Base-by-base conservation (phyloP, 2,113 vertebrate genomes). In the Nanger granti region DNA sequence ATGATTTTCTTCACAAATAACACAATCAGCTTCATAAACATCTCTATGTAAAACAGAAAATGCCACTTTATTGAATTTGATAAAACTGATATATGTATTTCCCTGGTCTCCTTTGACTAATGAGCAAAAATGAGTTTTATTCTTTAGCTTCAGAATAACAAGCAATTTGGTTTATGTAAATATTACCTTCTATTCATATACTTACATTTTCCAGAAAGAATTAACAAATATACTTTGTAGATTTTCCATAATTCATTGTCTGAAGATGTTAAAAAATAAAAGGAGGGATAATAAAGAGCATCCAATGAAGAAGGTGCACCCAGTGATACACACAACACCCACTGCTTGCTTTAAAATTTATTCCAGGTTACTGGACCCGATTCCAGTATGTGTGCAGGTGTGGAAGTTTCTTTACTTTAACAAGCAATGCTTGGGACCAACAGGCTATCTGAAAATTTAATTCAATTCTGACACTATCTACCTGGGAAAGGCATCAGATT, bases 111-210 rank as follows among this genome's bases (percentile, higher is more conserved):
- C 64, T 89, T 88, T 89, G 52, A 92, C 44, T 54, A 92, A 87
- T 62, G 37, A 96, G 59, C 60, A 96, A 88, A 94, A 91, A 84
- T 57, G 41, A 96, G 64, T 54, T 87, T 95, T 62, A 29, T 66
- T 95, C 8, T 62, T 94, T 76, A 97, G 64, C 22, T 12, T 92
- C 87, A 91, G 73, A 76, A 88, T 91, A 7, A 93, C 49, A 96
- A 85, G 44, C 24, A 82, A 20, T 95, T 94, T 84, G 13, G 5
- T 79, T 96, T 64, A 85, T 5, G 62, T 89, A 95, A 93, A 83
- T 89, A 90, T 79, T 44, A 82, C 1, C 2, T 95, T 49, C 31
- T 79, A 31, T 52, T 89, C 88, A n/a, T 47, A 88, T 73, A n/a
- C 3, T 52, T 8, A 92, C 44, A 87, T 94, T 89, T 76, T 93